phyloP scores from a whole-genome alignment of 2,888 invertebrate species.

The Morinoia aosen region DNA sequence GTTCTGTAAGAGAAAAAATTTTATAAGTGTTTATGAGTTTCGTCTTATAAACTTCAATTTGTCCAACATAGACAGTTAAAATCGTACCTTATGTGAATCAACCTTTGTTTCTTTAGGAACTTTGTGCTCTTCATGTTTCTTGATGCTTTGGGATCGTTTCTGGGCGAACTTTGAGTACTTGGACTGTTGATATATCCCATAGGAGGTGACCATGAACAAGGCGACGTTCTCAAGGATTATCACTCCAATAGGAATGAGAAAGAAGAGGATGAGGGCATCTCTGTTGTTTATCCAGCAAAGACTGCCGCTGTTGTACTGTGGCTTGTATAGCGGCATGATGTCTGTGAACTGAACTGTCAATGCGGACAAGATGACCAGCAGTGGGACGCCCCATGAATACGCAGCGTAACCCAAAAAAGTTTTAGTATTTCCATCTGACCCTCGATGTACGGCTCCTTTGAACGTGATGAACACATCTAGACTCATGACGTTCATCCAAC shows the following conservation, averaged over 20 bases:
- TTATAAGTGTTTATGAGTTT: neutral
- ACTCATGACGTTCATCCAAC: slow-evolving; percentile 74
- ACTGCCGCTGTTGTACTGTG: slow-evolving; percentile 68
- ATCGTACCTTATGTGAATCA: neutral
- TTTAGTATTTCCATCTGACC: slow-evolving; percentile 52
- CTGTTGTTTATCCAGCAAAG: slow-evolving; percentile 72
- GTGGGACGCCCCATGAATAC: slow-evolving; percentile 72
- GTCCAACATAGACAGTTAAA: neutral
- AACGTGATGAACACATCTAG: slow-evolving; percentile 73
- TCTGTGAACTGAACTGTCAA: slow-evolving; percentile 67
- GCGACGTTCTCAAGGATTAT: slow-evolving; percentile 71
- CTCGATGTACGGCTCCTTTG: slow-evolving; percentile 65
- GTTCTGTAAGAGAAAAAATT: neutral
- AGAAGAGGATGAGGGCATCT: slow-evolving; percentile 71
- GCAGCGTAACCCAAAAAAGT: slow-evolving; percentile 70
- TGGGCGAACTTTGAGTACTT: slow-evolving; percentile 64
- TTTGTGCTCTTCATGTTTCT: neutral
- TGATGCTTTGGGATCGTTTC: slow-evolving; percentile 62
- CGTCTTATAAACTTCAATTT: neutral
- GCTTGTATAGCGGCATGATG: slow-evolving; percentile 64
- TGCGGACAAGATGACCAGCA: slow-evolving; percentile 69
- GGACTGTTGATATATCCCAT: slow-evolving; percentile 64
- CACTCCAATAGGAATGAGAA: slow-evolving; percentile 71
- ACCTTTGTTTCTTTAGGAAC: neutral
- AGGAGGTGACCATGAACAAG: slow-evolving; percentile 71